Evolutionary conservation across 1,140 invertebrate species (phyloP).

Genomic region (Ganaspis sp.): DNA sequence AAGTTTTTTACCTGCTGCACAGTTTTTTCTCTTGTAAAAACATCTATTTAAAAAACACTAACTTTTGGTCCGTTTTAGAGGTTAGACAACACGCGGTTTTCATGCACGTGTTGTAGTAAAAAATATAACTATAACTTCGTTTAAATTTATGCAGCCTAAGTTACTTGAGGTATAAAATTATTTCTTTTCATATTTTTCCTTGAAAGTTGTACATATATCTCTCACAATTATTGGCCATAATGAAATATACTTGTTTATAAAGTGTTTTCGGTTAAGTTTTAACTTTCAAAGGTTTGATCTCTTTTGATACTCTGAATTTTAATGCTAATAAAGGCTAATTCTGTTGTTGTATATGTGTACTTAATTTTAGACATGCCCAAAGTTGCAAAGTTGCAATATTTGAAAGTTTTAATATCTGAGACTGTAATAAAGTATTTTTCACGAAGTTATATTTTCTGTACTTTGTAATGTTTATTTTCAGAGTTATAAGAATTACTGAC

Average conservation of each 20-base stretch:
- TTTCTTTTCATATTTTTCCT: not conserved
- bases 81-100: too few relatives aligned
- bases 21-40: too few relatives aligned
- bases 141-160: not conserved
- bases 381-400: not conserved
- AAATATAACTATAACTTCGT: slow-evolving; percentile 19
- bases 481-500: not conserved
- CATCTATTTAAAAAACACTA: too few relatives aligned
- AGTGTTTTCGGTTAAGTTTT: not conserved
- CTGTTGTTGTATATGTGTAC: not conserved
- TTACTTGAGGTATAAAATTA: not conserved
- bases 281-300: slow-evolving; percentile 1
- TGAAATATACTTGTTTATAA: not conserved
- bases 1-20: too few relatives aligned
- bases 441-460: not conserved
- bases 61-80: too few relatives aligned
- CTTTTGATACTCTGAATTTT: not conserved
- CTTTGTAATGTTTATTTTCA: not conserved
- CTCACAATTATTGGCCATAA: not conserved
- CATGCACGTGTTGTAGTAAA: too few relatives aligned
- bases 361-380: not conserved
- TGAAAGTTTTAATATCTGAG: not conserved
- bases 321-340: not conserved
- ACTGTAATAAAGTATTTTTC: not conserved
- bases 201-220: not conserved